A percentile compares a stretch with the other conserved stretches of the same genome.
These are phyloP conservation scores for Spheniscus mendiculus DNA, from an alignment of 2,113 vertebrate genomes.

Conservation along the genomic window DNA sequence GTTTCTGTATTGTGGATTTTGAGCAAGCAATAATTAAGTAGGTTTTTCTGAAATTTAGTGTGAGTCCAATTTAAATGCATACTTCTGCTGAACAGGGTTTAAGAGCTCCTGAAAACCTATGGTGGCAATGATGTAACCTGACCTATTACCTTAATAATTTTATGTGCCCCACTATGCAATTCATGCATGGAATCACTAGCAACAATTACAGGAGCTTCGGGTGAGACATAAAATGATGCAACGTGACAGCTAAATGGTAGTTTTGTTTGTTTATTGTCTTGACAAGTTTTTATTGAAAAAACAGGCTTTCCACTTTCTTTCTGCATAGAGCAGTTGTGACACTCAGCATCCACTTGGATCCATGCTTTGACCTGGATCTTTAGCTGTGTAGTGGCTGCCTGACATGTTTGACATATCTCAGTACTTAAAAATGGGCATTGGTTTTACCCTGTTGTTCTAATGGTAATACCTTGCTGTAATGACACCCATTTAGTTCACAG, in stretches of 20 bases:
- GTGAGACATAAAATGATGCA: not conserved
- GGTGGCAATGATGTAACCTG: conserved; percentile 2
- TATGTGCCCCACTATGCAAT: not conserved
- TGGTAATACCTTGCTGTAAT: conserved; percentile 31
- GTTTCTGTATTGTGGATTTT: not conserved
- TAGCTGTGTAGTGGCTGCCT: conserved; percentile 45
- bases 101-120: conserved; percentile 1
- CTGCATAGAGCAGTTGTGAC: conserved; percentile 41
- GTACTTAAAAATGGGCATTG: conserved; percentile 55
- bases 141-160: conserved; percentile 33
- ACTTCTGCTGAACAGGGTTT: not conserved
- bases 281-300: conserved; percentile 46
- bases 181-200: not conserved
- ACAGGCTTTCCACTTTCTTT: conserved; percentile 44
- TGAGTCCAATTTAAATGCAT: not conserved
- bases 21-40: not conserved
- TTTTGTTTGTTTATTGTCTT: conserved; percentile 26
- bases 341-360: conserved; percentile 57
- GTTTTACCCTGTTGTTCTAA: conserved; percentile 67
- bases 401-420: conserved; percentile 52
- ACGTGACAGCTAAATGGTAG: conserved; percentile 12
- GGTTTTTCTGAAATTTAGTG: not conserved
- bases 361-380: conserved; percentile 55
- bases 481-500: conserved; percentile 42
- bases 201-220: not conserved